phyloP scores from a whole-genome alignment of 1,140 invertebrate genomes.

The Papilio machaon region DNA sequence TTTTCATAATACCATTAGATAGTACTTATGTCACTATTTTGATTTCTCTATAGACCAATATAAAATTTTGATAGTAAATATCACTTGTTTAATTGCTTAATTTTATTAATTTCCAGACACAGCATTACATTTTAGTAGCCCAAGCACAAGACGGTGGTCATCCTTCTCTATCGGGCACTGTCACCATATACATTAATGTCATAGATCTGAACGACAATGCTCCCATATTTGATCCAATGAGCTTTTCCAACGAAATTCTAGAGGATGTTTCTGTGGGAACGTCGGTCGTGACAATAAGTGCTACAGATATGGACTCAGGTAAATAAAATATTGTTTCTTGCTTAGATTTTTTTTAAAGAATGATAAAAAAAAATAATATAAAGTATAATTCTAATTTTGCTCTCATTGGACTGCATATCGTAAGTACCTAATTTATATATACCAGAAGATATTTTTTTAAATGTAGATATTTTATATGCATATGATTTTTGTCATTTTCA shows the following conservation, averaged over 20 bases:
- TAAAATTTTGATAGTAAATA: too few relatives aligned
- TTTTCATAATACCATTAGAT: too few relatives aligned
- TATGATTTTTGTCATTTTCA: too few relatives aligned
- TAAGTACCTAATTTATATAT: not conserved
- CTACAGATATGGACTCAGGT: constrained; percentile 96
- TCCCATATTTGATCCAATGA: constrained; percentile 95
- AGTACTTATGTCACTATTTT: too few relatives aligned
- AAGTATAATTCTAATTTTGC: not conserved
- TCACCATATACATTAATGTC: constrained; percentile 96
- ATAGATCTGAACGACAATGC: constrained; percentile 97
- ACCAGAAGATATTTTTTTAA: too few relatives aligned
- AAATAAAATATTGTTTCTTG: constrained; percentile 41
- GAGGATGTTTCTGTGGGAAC: constrained; percentile 93
- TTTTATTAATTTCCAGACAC: constrained; percentile 85
- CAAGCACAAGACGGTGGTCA: constrained; percentile 95
- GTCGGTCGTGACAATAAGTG: constrained; percentile 91
- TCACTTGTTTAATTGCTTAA: not conserved
- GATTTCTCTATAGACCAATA: too few relatives aligned
- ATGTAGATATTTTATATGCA: too few relatives aligned
- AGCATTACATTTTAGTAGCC: constrained; percentile 96
- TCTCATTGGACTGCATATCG: not conserved
- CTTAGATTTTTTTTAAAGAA: not conserved
- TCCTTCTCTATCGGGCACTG: constrained; percentile 93
- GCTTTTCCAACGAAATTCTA: constrained; percentile 92
- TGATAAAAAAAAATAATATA: not conserved